A percentile compares a stretch with the other conserved stretches of the same genome.
phyloP scores from a whole-genome alignment of 2,113 vertebrate genomes.

The Mirza zaza region DNA sequence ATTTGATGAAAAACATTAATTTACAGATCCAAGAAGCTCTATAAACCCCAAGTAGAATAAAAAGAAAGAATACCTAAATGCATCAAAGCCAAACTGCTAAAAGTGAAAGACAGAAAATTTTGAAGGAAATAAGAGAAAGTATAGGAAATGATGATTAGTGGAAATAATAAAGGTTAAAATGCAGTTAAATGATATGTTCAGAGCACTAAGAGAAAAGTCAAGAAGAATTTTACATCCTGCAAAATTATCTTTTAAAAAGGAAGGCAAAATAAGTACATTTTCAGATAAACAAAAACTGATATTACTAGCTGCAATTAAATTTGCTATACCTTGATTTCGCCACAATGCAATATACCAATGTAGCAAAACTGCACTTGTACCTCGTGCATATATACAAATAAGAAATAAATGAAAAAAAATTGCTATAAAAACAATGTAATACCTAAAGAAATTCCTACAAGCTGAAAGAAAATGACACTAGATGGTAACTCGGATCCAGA shows the following conservation, averaged over 20 bases:
- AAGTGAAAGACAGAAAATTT: neutral
- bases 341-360: no score
- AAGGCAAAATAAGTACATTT: neutral
- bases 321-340: no score
- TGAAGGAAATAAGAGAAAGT: neutral
- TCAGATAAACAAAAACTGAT: neutral
- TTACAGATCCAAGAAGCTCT: neutral
- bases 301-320: neutral
- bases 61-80: neutral
- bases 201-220: neutral
- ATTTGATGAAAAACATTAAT: neutral
- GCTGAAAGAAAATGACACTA: neutral
- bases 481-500: neutral
- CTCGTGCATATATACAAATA: no score
- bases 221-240: neutral
- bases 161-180: neutral
- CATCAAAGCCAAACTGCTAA: neutral
- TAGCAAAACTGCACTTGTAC: no score
- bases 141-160: neutral
- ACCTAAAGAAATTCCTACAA: neutral
- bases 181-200: neutral
- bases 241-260: neutral
- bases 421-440: neutral
- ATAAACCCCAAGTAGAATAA: neutral
- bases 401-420: no score